Conservation (phyloP, 2,797 vertebrate species). For the Lacerta bilineata region DNA sequence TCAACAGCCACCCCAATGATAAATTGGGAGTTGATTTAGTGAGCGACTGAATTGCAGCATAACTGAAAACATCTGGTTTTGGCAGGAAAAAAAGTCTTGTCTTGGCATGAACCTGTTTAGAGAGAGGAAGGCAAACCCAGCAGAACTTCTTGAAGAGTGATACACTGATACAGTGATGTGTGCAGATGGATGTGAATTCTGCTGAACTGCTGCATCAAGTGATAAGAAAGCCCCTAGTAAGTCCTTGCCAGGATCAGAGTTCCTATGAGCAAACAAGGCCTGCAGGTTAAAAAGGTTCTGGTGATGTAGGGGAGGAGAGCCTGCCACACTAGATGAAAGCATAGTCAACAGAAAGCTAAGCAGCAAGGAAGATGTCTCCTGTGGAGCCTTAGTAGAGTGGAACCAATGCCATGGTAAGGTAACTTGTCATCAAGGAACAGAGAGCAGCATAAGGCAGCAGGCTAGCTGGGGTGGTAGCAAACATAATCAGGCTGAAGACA, state of each 20-base stretch:
- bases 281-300: neutral
- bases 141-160: neutral
- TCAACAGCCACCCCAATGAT: neutral
- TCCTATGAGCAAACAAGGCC: neutral
- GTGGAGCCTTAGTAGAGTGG: neutral
- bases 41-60: constrained; percentile 7
- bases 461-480: neutral
- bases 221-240: neutral
- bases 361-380: neutral
- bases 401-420: neutral
- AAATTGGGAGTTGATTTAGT: constrained; percentile 27
- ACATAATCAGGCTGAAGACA: neutral
- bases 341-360: neutral
- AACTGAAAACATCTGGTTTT: constrained; percentile 33
- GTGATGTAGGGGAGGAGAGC: neutral
- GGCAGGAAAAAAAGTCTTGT: neutral
- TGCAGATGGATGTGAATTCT: neutral
- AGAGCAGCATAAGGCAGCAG: neutral
- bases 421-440: neutral
- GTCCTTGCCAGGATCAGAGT: neutral
- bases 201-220: neutral
- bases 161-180: neutral
- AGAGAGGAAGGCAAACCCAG: neutral
- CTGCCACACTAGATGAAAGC: neutral
- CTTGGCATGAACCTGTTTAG: constrained; percentile 4